Percentiles rank a stretch among this genome's conserved stretches.
These are phyloP conservation scores for Ophion ventricosus DNA, from an alignment of 2,888 invertebrate species.

Conservation along the genomic window DNA sequence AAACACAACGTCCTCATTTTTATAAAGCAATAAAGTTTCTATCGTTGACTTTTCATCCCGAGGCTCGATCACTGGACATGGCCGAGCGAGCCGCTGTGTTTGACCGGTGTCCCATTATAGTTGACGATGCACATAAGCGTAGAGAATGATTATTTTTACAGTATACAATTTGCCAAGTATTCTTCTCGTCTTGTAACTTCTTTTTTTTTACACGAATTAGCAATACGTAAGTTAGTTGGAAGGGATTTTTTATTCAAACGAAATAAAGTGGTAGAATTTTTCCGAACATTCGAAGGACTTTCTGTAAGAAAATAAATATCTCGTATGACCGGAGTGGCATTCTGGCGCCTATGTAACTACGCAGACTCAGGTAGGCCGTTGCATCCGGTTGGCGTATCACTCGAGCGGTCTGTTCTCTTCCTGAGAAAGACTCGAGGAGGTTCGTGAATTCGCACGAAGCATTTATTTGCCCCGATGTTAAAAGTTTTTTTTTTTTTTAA, in stretches of 20 bases:
- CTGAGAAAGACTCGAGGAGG: conserved; percentile 68
- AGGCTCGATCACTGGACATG: conserved; percentile 13
- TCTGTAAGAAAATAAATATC: conserved; percentile 10
- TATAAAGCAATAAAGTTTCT: too few relatives aligned
- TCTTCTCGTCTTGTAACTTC: background rate
- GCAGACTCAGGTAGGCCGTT: conserved; percentile 72
- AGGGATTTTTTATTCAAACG: background rate
- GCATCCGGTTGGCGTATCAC: conserved; percentile 78
- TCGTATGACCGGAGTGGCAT: conserved; percentile 6
- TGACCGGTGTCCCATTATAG: conserved; percentile 75
- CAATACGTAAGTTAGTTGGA: background rate
- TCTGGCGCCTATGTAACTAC: conserved; percentile 75
- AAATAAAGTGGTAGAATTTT: background rate
- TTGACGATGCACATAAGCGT: conserved; percentile 75
- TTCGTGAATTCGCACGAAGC: conserved; percentile 72
- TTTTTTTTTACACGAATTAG: background rate
- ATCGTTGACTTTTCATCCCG: too few relatives aligned
- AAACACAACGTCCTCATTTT: too few relatives aligned
- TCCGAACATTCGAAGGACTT: background rate
- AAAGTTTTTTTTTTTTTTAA: conserved; percentile 1
- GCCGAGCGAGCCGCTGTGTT: conserved; percentile 58
- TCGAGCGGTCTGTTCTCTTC: conserved; percentile 71
- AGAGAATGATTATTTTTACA: conserved; percentile 51
- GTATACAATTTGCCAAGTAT: background rate
- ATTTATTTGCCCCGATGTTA: conserved; percentile 59